Base-by-base conservation (phyloP, 1,140 invertebrate species). In the Drosophila arawakana region DNA sequence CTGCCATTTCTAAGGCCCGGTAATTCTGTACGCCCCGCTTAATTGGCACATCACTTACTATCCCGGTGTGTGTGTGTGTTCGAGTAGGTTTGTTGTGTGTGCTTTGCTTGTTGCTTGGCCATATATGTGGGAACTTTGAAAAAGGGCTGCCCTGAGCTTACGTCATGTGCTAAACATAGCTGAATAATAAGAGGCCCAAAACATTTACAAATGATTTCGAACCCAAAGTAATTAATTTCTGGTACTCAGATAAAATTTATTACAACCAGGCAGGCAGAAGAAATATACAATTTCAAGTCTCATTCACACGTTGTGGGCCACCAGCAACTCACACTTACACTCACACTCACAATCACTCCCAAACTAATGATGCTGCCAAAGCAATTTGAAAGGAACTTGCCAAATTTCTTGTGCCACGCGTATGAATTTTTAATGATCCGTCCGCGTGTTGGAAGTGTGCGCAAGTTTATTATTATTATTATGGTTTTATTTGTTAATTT, bases 381-480 rank as follows among this genome's bases (percentile, higher is more conserved):
- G 44, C 43, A 47, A 61, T 69, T 74, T 44, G 76, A 78, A 78
- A 76, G 77, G 69, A 79, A 77, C 63, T 61, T 77, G 74, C 61
- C 66, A 80, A 86, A 73, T 79, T 89, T 88, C 63, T 70, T 71
- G 72, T 81, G 84, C 84, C 84, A 89, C 84, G 84, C 84, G 84
- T 84, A 70, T 90, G 65, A 65, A 84, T 89, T 84, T 85, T 73
- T 84, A 84, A 88, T 89, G 69, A 76, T 41, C 69, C 61, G 41
- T 73, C 80, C 80, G 73, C 54, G 80, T 80, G 80, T 78, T 86
- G 81, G 75, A 86, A 86, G 83, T 86, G 83, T 86, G 83, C 83
- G 80, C 57, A 65, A 57, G 50, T 57, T 65, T 57, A 76, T 76
- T 71, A 44, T 80, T 43, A 46, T 73, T 60, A 52, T 88, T 77